Conservation (phyloP, 2,113 vertebrate genomes). For the Dipodomys stephensi region DNA sequence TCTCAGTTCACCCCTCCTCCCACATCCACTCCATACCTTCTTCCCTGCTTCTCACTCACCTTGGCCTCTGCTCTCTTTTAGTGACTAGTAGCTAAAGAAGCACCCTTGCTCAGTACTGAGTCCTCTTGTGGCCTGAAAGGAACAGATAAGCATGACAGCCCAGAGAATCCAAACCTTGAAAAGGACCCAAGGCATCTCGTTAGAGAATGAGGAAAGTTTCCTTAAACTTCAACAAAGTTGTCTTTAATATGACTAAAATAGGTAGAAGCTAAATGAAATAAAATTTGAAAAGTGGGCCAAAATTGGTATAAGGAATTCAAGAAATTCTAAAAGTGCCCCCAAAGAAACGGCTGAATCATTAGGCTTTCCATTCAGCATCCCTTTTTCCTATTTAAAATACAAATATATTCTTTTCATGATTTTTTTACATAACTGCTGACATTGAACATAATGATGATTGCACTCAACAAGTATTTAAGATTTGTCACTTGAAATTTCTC, state of each 20-base stretch:
- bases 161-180: background rate
- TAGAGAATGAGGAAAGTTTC: background rate
- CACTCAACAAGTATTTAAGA: constrained; percentile 55
- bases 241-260: background rate
- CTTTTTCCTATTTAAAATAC: constrained; percentile 56
- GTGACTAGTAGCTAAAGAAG: background rate
- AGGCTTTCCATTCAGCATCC: constrained; percentile 20
- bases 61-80: background rate
- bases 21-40: background rate
- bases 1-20: background rate
- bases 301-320: background rate
- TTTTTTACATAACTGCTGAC: constrained; percentile 47
- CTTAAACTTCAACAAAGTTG: constrained; percentile 21
- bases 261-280: background rate
- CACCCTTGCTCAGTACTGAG: background rate
- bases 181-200: background rate
- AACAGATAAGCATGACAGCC: background rate
- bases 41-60: background rate
- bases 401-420: constrained; percentile 54
- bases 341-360: constrained; percentile 50
- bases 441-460: constrained; percentile 37
- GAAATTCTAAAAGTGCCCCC: background rate
- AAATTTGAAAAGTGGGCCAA: background rate
- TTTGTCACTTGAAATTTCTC: constrained; percentile 60
- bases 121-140: background rate